A percentile compares a stretch with the other conserved stretches of the same genome.
Conservation (phyloP, 2,113 vertebrate genomes). For the Cynopterus brachyotis region DNA sequence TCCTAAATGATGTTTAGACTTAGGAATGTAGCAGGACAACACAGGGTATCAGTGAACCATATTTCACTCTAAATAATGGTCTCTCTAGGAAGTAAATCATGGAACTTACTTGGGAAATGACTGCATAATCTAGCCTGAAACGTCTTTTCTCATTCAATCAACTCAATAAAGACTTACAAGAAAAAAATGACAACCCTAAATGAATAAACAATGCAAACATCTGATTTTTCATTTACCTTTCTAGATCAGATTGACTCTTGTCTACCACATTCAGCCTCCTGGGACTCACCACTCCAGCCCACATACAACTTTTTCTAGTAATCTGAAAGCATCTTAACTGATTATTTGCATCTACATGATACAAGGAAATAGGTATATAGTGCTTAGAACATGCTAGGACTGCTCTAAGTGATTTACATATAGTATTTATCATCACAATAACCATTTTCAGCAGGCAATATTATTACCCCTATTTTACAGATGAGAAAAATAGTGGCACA, state of each 20-base stretch:
- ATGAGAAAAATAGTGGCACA: neutral
- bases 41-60: neutral
- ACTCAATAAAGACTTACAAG: neutral
- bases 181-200: neutral
- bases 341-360: slow-evolving; percentile 27
- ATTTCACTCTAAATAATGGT: neutral
- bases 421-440: neutral
- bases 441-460: neutral
- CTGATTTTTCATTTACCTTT: neutral
- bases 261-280: neutral
- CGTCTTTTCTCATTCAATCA: neutral
- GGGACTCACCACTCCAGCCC: neutral
- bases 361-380: neutral
- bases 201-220: neutral
- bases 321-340: neutral
- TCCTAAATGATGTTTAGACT: neutral
- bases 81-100: neutral
- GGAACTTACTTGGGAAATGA: neutral
- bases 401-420: neutral
- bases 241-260: neutral
- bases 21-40: neutral
- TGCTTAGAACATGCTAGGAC: neutral
- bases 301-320: slow-evolving; percentile 38
- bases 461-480: neutral
- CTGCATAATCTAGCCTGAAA: neutral